Evolutionary conservation across 1,140 invertebrate species (phyloP).

Genomic region (Stegodyphus mimosarum): DNA sequence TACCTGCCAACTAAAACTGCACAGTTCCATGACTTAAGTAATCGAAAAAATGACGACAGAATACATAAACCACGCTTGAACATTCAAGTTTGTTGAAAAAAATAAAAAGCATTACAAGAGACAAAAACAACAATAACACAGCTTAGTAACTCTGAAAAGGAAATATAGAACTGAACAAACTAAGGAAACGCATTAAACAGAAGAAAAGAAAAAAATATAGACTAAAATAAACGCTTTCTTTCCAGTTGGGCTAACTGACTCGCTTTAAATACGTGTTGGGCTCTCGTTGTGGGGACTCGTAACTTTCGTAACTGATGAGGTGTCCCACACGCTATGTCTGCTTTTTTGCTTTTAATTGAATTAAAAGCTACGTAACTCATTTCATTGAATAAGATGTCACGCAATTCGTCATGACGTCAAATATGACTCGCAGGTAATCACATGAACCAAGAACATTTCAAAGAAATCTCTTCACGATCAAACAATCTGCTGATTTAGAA

Average conservation of each 20-base stretch:
- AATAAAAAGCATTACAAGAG: too few species aligned
- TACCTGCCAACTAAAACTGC: too few species aligned
- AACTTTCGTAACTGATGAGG: constrained; percentile 27
- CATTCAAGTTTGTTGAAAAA: too few species aligned
- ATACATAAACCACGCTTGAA: too few species aligned
- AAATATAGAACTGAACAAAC: too few species aligned
- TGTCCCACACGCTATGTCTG: constrained; percentile 42
- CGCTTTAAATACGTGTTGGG: neutral
- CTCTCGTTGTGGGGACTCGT: constrained; percentile 1
- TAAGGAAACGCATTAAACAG: neutral
- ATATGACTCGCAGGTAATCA: constrained; percentile 5
- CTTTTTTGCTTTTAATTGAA: constrained; percentile 43
- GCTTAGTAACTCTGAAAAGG: too few species aligned
- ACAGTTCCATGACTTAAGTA: too few species aligned
- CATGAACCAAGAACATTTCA: neutral
- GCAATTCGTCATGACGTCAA: constrained; percentile 1
- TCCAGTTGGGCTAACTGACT: neutral
- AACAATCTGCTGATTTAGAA: neutral
- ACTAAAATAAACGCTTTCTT: neutral
- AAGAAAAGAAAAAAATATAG: neutral
- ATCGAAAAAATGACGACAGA: too few species aligned
- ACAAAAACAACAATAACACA: too few species aligned
- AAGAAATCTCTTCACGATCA: neutral
- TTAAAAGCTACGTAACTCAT: constrained; percentile 42
- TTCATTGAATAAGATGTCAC: constrained; percentile 22